Evolutionary conservation across 2,888 invertebrate genomes (phyloP).

Genomic region (Megastigmus dorsalis): DNA sequence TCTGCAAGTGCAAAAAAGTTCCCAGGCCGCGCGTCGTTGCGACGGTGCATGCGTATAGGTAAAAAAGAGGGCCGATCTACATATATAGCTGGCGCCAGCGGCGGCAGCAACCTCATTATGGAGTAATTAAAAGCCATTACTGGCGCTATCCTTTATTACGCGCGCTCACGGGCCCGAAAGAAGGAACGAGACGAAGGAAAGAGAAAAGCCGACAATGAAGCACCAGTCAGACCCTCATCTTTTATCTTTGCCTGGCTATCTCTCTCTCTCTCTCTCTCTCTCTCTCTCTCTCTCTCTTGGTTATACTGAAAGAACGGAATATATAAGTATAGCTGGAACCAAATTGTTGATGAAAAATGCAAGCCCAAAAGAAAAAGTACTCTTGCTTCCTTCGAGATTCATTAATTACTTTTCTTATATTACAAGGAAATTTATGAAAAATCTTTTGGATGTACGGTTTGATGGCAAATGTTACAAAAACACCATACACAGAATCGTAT

Average conservation of each 20-base stretch:
- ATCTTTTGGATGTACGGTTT: no score
- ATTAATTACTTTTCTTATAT: no score
- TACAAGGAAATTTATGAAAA: no score
- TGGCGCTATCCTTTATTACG: slow-evolving; percentile 71
- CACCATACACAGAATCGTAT: no score
- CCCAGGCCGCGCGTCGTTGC: slow-evolving; percentile 16
- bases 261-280: slow-evolving; percentile 12
- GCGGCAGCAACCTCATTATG: slow-evolving; percentile 71
- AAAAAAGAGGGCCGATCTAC: slow-evolving; percentile 58
- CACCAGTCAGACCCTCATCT: slow-evolving; percentile 73
- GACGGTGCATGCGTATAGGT: slow-evolving; percentile 17
- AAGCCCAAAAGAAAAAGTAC: not conserved
- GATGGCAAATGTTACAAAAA: no score
- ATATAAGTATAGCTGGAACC: slow-evolving; percentile 10
- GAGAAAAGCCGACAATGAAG: slow-evolving; percentile 68
- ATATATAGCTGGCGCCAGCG: slow-evolving; percentile 63
- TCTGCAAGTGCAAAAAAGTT: slow-evolving; percentile 49
- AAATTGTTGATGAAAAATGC: slow-evolving; percentile 43
- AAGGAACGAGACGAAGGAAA: slow-evolving; percentile 49
- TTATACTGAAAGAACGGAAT: slow-evolving; percentile 10
- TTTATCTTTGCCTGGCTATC: slow-evolving; percentile 52
- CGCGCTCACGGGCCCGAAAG: slow-evolving; percentile 57
- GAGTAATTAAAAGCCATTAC: slow-evolving; percentile 75
- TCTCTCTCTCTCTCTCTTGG: slow-evolving; percentile 1
- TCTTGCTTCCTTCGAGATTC: no score